phyloP scores from a whole-genome alignment of 1,140 invertebrate species.

The Drosophila insularis region DNA sequence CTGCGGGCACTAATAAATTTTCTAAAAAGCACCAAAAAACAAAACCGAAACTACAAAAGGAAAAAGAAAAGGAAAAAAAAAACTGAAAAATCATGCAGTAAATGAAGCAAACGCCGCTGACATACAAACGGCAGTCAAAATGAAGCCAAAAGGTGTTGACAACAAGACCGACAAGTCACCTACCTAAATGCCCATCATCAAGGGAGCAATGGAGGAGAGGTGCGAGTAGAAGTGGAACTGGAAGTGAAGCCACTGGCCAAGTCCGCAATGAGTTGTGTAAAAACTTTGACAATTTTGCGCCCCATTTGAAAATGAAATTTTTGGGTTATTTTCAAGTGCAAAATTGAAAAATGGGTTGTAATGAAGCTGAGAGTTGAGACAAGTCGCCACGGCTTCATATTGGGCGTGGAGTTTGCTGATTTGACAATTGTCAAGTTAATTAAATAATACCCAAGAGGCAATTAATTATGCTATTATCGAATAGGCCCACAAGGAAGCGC shows the following conservation, averaged over 20 bases:
- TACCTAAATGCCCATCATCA: slow-evolving; percentile 23
- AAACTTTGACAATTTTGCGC: slow-evolving; percentile 43
- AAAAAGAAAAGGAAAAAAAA: slow-evolving; percentile 41
- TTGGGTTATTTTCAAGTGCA: slow-evolving; percentile 49
- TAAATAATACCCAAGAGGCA: slow-evolving; percentile 49
- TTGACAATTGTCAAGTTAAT: slow-evolving; percentile 68
- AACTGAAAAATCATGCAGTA: slow-evolving; percentile 69
- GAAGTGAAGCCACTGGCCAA: background rate
- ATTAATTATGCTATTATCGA: slow-evolving; percentile 42
- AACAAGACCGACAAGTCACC: slow-evolving; percentile 62
- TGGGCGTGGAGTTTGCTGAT: slow-evolving; percentile 22
- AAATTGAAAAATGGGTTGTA: slow-evolving; percentile 45
- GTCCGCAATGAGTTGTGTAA: slow-evolving; percentile 20
- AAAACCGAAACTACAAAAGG: slow-evolving; percentile 26
- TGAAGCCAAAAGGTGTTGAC: slow-evolving; percentile 48
- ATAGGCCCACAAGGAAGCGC: slow-evolving; percentile 73
- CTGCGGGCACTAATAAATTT: slow-evolving; percentile 52
- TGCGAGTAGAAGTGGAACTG: background rate
- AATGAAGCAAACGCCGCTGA: slow-evolving; percentile 72
- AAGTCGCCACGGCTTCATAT: background rate
- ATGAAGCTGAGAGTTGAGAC: slow-evolving; percentile 9
- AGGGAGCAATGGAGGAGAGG: background rate
- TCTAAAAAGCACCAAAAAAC: slow-evolving; percentile 31
- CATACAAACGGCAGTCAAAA: slow-evolving; percentile 52
- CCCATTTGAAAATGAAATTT: slow-evolving; percentile 42